phyloP scores from a whole-genome alignment of 2,113 vertebrate species.

The Labeo catla region DNA sequence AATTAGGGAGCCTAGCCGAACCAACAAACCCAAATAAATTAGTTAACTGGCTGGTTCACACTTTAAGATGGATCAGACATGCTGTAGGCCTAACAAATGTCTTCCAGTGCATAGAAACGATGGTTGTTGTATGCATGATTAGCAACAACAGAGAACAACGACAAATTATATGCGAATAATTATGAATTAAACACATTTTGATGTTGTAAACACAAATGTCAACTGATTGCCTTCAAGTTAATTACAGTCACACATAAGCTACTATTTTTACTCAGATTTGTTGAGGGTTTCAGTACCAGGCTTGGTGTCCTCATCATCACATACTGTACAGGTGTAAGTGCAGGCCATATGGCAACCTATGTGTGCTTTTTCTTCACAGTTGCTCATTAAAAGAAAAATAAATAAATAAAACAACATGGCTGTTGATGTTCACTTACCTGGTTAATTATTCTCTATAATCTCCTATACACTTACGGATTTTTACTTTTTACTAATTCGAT shows the following conservation, averaged over 20 bases:
- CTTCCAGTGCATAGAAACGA: neutral
- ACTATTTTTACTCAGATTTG: neutral
- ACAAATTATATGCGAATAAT: neutral
- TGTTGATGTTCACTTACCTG: neutral
- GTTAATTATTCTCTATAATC: neutral
- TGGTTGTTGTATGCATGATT: slow-evolving; percentile 6
- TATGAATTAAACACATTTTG: neutral
- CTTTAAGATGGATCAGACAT: neutral
- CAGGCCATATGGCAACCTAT: neutral
- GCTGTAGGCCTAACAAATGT: neutral
- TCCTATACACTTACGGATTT: neutral
- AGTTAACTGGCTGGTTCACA: neutral
- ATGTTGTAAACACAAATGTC: neutral
- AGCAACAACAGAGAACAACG: neutral
- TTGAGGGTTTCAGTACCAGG: slow-evolving; percentile 12
- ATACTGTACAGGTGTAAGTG: neutral
- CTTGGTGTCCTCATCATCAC: slow-evolving; percentile 10
- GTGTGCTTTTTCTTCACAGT: neutral
- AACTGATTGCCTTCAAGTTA: neutral
- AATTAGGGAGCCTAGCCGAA: neutral
- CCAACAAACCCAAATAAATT: neutral
- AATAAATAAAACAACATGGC: neutral
- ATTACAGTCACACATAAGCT: neutral
- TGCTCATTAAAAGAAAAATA: neutral
- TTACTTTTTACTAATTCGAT: neutral